phyloP scores from a whole-genome alignment of 2,113 vertebrate genomes.

The Pyrgilauda ruficollis region DNA sequence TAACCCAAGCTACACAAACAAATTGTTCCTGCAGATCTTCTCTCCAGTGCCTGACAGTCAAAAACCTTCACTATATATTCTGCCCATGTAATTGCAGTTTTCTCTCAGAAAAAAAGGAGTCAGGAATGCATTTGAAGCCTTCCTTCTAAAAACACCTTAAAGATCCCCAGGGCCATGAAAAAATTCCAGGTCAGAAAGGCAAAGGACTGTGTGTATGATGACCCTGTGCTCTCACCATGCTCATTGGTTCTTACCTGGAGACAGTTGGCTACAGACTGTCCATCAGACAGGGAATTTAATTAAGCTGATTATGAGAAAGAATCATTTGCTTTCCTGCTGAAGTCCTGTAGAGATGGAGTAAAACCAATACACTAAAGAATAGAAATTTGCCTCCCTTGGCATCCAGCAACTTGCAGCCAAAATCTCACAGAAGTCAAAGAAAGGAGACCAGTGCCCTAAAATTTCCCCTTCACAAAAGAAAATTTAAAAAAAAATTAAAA shows the following conservation, averaged over 20 bases:
- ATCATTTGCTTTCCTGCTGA: background rate
- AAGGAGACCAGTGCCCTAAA: background rate
- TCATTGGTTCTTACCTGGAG: background rate
- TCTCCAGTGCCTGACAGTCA: background rate
- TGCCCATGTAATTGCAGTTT: conserved; percentile 17
- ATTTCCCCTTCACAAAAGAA: background rate
- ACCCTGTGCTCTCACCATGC: background rate
- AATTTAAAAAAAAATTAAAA: background rate
- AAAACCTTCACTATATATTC: background rate
- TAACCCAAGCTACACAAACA: background rate
- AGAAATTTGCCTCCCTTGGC: background rate
- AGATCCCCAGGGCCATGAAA: background rate
- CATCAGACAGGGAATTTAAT: background rate
- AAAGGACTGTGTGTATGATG: background rate
- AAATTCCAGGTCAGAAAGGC: background rate
- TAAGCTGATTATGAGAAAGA: background rate
- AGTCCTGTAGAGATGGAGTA: background rate
- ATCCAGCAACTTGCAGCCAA: background rate
- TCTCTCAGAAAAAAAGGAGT: background rate
- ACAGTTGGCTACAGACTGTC: background rate
- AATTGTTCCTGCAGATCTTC: background rate
- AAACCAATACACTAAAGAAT: background rate
- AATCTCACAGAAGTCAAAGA: background rate
- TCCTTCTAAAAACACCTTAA: background rate
- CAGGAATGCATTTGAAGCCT: conserved; percentile 8